These are phyloP conservation scores for Rhingia campestris DNA, from an alignment of 2,888 invertebrate genomes.

Conservation along the genomic window DNA sequence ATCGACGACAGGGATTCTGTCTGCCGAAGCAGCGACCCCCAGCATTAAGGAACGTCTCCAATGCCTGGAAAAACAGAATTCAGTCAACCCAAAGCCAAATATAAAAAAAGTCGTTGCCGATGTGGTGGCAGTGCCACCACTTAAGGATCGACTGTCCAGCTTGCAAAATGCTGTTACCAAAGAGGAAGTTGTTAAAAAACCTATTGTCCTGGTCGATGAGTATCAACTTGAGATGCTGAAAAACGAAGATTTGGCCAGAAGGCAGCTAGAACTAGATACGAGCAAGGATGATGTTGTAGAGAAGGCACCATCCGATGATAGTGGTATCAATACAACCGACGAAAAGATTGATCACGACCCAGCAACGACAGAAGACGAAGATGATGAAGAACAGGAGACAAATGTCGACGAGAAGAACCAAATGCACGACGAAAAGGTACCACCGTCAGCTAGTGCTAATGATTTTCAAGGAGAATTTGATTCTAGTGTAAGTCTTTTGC, in stretches of 20 bases:
- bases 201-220: slow-evolving; percentile 83
- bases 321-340: slow-evolving; percentile 87
- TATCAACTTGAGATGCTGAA: slow-evolving; percentile 83
- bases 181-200: slow-evolving; percentile 80
- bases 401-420: slow-evolving; percentile 20
- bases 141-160: slow-evolving; percentile 82
- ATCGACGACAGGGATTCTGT: slow-evolving; percentile 78
- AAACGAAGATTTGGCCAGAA: slow-evolving; percentile 78
- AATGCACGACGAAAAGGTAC: slow-evolving; percentile 64
- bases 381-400: slow-evolving; percentile 74
- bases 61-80: slow-evolving; percentile 83
- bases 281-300: slow-evolving; percentile 66
- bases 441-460: slow-evolving; percentile 60
- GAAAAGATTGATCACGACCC: slow-evolving; percentile 80
- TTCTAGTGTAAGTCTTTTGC: slow-evolving; percentile 74
- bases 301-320: slow-evolving; percentile 84
- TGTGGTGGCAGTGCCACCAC: slow-evolving; percentile 80
- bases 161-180: slow-evolving; percentile 81
- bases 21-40: slow-evolving; percentile 85
- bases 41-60: slow-evolving; percentile 87
- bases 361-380: slow-evolving; percentile 68
- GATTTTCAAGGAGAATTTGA: slow-evolving; percentile 72
- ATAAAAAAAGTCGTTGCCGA: slow-evolving; percentile 78
- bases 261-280: slow-evolving; percentile 67
- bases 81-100: slow-evolving; percentile 78